Percentiles rank a stretch among this genome's conserved stretches.
These are phyloP conservation scores for Drosophila pegasa DNA, from an alignment of 2,888 invertebrate species.

Conservation along the genomic window DNA sequence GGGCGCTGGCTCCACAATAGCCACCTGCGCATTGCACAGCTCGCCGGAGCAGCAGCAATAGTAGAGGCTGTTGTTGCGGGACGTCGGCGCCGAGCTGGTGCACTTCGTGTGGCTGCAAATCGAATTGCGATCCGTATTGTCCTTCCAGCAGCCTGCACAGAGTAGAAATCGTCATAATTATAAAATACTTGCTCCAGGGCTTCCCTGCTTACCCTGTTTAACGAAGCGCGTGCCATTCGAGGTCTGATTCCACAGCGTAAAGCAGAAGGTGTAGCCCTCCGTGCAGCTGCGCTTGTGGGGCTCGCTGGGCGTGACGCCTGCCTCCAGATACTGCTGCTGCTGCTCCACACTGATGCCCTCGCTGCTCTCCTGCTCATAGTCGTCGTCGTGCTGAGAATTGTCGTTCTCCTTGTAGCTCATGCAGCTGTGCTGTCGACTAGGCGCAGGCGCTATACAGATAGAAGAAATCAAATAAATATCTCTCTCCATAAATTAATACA, in stretches of 20 bases:
- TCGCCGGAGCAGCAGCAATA: constrained; percentile 93
- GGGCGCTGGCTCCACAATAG: constrained; percentile 81
- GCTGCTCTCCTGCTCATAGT: constrained; percentile 71
- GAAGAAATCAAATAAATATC: neutral
- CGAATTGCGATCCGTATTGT: constrained; percentile 85
- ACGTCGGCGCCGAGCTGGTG: constrained; percentile 86
- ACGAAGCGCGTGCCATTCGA: constrained; percentile 73
- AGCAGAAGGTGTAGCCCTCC: constrained; percentile 81
- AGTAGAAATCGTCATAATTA: neutral
- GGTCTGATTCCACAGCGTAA: constrained; percentile 78
- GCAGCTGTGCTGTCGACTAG: constrained; percentile 74
- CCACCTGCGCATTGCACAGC: constrained; percentile 89
- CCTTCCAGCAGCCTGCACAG: constrained; percentile 86
- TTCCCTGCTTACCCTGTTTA: constrained; percentile 71
- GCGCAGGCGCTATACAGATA: constrained; percentile 63
- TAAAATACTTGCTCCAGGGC: neutral
- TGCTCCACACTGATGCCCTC: constrained; percentile 51
- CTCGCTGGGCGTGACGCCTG: constrained; percentile 33
- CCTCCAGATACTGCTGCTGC: constrained; percentile 45
- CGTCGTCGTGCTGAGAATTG: constrained; percentile 73
- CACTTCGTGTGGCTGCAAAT: constrained; percentile 87
- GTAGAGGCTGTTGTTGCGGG: constrained; percentile 86
- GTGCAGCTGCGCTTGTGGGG: constrained; percentile 66
- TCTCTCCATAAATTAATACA: neutral
- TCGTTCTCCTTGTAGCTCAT: constrained; percentile 82